Conservation (phyloP, 1,140 invertebrate genomes). For the Hylaeus anthracinus region DNA sequence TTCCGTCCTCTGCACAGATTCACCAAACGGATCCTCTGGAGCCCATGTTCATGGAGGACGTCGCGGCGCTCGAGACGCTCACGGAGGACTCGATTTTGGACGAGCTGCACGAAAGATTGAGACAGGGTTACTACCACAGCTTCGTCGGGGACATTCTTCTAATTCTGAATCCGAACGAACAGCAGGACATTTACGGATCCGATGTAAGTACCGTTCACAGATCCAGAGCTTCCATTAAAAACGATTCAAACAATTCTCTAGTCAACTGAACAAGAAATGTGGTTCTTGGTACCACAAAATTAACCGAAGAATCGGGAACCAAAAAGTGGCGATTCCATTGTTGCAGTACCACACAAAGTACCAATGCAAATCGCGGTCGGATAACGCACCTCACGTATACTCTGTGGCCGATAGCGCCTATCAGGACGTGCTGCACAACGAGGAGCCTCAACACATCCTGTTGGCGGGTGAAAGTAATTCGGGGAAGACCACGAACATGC, state of each 20-base stretch:
- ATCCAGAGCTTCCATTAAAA: too few relatives aligned
- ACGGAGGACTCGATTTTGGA: conserved; percentile 90
- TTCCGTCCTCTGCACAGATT: conserved; percentile 14
- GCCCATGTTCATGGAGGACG: conserved; percentile 91
- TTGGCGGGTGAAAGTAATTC: conserved; percentile 92
- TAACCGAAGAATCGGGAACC: too few relatives aligned
- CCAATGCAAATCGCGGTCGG: conserved; percentile 91
- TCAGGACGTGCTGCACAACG: conserved; percentile 91
- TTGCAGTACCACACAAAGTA: conserved; percentile 90
- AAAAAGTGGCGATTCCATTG: too few relatives aligned
- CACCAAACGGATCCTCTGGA: conserved; percentile 80
- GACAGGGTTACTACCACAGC: conserved; percentile 88
- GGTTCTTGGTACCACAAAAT: too few relatives aligned
- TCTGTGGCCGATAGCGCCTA: conserved; percentile 92
- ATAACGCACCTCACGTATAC: conserved; percentile 95
- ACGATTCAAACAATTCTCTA: too few relatives aligned
- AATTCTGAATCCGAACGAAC: conserved; percentile 91
- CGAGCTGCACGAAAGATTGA: conserved; percentile 87
- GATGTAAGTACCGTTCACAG: conserved; percentile 81
- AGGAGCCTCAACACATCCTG: conserved; percentile 90
- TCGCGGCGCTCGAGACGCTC: conserved; percentile 90
- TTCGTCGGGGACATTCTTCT: conserved; percentile 95
- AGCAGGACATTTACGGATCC: conserved; percentile 85
- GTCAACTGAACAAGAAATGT: too few relatives aligned
- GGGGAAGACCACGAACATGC: conserved; percentile 90